Conservation (phyloP, 2,797 vertebrate species). For the Hypotaenidia okinawae region DNA sequence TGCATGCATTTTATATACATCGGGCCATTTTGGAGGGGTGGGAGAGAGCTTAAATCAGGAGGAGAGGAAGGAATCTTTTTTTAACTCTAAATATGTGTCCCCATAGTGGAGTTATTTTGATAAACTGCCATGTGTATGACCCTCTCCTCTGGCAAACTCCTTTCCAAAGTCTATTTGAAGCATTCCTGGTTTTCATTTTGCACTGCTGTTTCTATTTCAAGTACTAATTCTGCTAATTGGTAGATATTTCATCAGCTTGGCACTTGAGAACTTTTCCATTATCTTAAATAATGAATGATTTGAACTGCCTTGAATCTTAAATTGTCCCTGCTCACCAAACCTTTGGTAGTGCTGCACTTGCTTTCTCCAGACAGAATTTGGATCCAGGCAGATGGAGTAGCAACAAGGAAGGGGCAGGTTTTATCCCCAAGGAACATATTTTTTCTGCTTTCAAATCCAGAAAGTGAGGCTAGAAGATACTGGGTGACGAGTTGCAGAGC, state of each 20-base stretch:
- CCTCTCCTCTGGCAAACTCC: neutral
- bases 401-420: constrained; percentile 3
- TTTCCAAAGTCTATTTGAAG: constrained; percentile 30
- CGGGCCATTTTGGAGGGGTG: neutral
- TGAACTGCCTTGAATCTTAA: constrained; percentile 60
- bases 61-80: neutral
- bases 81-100: neutral
- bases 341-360: constrained; percentile 24
- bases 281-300: constrained; percentile 70
- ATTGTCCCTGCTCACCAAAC: constrained; percentile 42
- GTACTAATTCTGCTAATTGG: constrained; percentile 67
- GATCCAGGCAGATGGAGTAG: constrained; percentile 19
- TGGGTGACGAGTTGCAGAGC: constrained; percentile 1
- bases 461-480: constrained; percentile 30
- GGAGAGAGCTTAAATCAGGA: neutral
- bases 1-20: neutral
- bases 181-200: constrained; percentile 27
- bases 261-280: constrained; percentile 70
- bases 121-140: neutral
- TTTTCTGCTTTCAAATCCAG: constrained; percentile 26
- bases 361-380: constrained; percentile 16
- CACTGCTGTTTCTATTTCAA: constrained; percentile 46
- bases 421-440: neutral
- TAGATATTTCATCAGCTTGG: constrained; percentile 66
- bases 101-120: neutral